Percentiles rank a stretch among this genome's conserved stretches.
Conservation (phyloP, 2,797 vertebrate species). For the Onychomys leucogaster region DNA sequence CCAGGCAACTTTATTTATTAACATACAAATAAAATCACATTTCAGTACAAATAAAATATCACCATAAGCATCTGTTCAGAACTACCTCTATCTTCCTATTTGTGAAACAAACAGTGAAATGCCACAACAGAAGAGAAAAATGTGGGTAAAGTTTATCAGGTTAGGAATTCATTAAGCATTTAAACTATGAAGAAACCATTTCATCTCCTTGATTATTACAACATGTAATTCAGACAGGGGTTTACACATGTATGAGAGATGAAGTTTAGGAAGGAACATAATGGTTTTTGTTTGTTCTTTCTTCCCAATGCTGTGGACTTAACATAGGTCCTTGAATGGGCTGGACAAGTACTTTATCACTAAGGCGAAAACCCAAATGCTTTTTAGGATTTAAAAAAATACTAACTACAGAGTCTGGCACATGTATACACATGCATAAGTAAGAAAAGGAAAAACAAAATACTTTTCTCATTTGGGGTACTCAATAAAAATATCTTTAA, state of each 20-base stretch:
- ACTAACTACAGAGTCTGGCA: not conserved
- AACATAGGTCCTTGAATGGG: not conserved
- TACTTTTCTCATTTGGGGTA: not conserved
- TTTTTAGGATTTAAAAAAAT: slow-evolving; percentile 4
- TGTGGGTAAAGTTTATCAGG: not conserved
- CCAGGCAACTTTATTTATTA: no score
- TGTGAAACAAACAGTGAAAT: not conserved
- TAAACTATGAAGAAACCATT: slow-evolving; percentile 26
- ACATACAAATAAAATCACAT: no score
- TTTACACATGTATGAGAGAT: not conserved
- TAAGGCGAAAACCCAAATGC: not conserved
- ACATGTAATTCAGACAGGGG: not conserved
- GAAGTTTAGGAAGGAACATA: not conserved
- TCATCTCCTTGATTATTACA: not conserved
- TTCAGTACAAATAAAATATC: no score
- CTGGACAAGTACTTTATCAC: not conserved
- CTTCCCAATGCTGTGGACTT: not conserved
- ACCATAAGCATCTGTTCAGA: not conserved
- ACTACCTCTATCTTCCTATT: not conserved
- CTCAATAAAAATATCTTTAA: not conserved
- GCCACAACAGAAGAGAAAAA: not conserved
- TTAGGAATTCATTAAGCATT: slow-evolving; percentile 18
- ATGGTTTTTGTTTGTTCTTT: not conserved
- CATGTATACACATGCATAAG: not conserved
- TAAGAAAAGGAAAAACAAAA: not conserved